Base-by-base conservation (phyloP, 2,888 invertebrate species). In the Cosmia pyralina region DNA sequence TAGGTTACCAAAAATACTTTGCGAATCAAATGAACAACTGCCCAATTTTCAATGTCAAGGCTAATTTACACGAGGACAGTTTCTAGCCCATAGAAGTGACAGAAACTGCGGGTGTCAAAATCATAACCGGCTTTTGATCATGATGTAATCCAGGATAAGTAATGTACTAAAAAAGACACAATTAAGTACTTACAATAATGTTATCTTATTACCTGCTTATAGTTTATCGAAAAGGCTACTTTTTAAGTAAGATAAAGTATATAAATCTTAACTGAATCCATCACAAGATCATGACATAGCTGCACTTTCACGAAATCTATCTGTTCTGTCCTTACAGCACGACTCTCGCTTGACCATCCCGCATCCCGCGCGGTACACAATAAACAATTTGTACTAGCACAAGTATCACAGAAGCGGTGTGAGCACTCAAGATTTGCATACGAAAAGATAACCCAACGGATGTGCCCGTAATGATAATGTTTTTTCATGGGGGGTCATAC, bases 401-500 rank as follows among this genome's bases (percentile, higher is more conserved):
- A 79, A 86, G 83, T 85, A 87, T 80, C 86, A 74, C 86, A 83
- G 83, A 77, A 87, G 83, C 87, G 84, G 81, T 82, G 81, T 83
- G 87, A 86, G 90, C 78, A 79, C 86, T 92, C 85, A 88, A 93
- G 90, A 95, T 96, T 96, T 94, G 91, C 96, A 96, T 95, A 93
- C 88, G 90, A 95, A 94, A 94, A 94, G 94, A 90, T 92, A 90
- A 89, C 87, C 85, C 87, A 81, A 81, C 90, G 91, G 91, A 92
- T 92, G 90, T 89, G 87, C 85, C 87, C 85, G 88, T 92, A 93
- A 93, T 91, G 93, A 94, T 94, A 94, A 96, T 95, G 95, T 94
- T 95, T 94, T 94, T 94, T 92, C 95, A 95, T 93, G 90, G 92
- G 85, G 85, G 92, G 91, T 94, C 94, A 94, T 94, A 94, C 94